Evolutionary conservation across 1,140 invertebrate genomes (phyloP), one percentile per base, ranked within the genome.

Genomic region (Drosophila pachea): DNA sequence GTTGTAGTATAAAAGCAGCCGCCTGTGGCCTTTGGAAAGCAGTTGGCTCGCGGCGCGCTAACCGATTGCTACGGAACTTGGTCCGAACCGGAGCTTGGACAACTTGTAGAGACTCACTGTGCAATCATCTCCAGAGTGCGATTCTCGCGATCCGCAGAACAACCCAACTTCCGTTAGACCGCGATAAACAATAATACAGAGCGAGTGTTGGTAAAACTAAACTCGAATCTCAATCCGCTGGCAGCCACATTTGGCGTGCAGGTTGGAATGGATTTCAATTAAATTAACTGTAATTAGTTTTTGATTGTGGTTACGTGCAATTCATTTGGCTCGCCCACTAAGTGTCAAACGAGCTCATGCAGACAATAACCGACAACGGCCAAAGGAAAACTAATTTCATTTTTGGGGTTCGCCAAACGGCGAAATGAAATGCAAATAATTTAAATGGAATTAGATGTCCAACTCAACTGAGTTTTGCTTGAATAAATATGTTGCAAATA

Each of bases 221-320:
- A n/a, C n/a, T n/a, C n/a, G n/a, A n/a, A n/a, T n/a, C n/a, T n/a
- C n/a, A n/a, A n/a, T n/a, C 4, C 9, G 43, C 31, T 45, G 29
- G 7, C 5, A 43, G 33, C 14, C 12, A 7, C 12, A 9, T 11
- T 32, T n/a, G 16, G 5, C 5, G 22, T 35, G 60, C 35, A 47
- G 16, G n/a, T n/a, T 60, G 62, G 7, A 9, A 11, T 32, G 16
- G 36, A 50, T n/a, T 47, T 36, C 56, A 54, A 73, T 53, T 45
- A 64, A 45, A 42, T 79, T 65, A 82, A 77, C 58, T 66, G 54
- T 70, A 79, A 81, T 82, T 82, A 67, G 74, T 47, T 68, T 61
- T 38, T 50, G 61, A 31, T 76, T 73, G 78, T 63, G 68, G 64
- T 56, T 52, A 14, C 36, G 38, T 16, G 62, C 45, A 76, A 76